phyloP scores from a whole-genome alignment of 2,888 invertebrate genomes.

The Cremastinae sp. region DNA sequence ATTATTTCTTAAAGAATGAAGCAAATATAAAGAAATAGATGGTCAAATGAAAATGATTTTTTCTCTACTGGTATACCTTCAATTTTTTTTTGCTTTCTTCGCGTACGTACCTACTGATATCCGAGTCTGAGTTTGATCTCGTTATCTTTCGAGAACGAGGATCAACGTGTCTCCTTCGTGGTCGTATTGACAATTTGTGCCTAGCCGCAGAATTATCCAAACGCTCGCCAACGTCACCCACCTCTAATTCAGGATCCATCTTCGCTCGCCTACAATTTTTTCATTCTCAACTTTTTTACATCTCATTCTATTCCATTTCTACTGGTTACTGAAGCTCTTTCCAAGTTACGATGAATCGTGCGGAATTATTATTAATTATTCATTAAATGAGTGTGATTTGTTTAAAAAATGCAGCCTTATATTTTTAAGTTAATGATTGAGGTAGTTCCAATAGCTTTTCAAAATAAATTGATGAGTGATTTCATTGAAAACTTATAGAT shows the following conservation, averaged over 20 bases:
- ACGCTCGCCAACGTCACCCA: slow-evolving; percentile 82
- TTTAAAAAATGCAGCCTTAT: no score
- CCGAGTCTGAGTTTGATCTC: slow-evolving; percentile 71
- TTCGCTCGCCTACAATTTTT: slow-evolving; percentile 72
- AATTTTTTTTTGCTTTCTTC: background rate
- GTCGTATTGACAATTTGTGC: slow-evolving; percentile 88
- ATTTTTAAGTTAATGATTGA: no score
- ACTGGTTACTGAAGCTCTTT: slow-evolving; percentile 21
- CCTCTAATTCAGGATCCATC: slow-evolving; percentile 84
- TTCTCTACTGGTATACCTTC: background rate
- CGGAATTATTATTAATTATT: no score
- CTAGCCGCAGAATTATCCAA: slow-evolving; percentile 88
- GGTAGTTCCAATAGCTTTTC: no score
- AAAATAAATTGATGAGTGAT: no score
- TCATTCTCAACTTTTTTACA: slow-evolving; percentile 30
- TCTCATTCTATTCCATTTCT: slow-evolving; percentile 14
- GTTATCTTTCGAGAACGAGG: slow-evolving; percentile 78
- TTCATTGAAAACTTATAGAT: no score
- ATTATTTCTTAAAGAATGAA: no score
- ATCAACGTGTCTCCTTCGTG: slow-evolving; percentile 85
- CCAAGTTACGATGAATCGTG: slow-evolving; percentile 29
- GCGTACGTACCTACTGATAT: slow-evolving; percentile 68
- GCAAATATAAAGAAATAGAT: no score
- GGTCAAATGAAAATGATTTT: no score
- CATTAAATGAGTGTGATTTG: no score